A percentile compares a stretch with the other conserved stretches of the same genome.
These are phyloP conservation scores for Lathamus discolor DNA, from an alignment of 2,113 vertebrate species.

Conservation along the genomic window DNA sequence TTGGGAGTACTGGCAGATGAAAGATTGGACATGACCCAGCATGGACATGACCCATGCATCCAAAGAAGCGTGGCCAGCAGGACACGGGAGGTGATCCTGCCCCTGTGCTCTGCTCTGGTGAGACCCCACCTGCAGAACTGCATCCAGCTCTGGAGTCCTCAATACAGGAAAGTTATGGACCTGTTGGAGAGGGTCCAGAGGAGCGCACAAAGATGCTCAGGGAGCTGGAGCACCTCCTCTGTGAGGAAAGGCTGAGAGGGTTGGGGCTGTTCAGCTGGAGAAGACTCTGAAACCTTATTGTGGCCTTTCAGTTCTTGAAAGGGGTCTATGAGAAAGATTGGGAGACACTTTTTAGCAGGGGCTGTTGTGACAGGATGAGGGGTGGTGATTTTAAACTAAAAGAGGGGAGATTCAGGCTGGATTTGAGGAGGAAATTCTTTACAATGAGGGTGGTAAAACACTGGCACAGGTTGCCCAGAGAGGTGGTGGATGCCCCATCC, in stretches of 20 bases:
- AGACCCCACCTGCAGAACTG: not conserved
- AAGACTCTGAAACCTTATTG: not conserved
- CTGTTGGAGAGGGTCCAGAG: not conserved
- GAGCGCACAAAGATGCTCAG: not conserved
- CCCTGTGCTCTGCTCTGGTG: not conserved
- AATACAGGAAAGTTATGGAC: not conserved
- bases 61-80: not conserved
- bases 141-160: not conserved
- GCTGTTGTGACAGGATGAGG: not conserved
- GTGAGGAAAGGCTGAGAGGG: not conserved
- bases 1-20: not conserved
- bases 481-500: not conserved
- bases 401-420: not conserved
- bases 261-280: not conserved
- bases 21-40: not conserved
- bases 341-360: not conserved
- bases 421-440: not conserved
- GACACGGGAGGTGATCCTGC: not conserved
- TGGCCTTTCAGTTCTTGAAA: not conserved
- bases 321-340: not conserved
- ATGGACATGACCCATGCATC: not conserved
- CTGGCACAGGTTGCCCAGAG: not conserved
- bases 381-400: not conserved
- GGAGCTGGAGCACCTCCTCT: not conserved
- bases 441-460: not conserved